Conservation (phyloP, 2,113 vertebrate species). For the Perccottus glenii region DNA sequence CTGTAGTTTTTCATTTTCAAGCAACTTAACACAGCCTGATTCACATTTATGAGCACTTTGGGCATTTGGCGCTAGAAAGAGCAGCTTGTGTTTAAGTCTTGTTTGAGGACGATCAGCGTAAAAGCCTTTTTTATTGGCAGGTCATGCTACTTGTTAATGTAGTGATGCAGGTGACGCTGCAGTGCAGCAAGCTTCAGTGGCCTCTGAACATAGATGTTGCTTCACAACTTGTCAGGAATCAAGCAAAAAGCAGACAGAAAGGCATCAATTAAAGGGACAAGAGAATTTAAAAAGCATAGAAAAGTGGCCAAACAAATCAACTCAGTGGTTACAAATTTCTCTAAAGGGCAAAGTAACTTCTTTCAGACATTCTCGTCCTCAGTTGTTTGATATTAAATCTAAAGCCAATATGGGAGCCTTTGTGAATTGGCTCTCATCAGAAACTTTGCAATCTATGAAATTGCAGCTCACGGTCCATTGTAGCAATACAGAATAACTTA, state of each 20-base stretch:
- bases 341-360: slow-evolving; percentile 46
- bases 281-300: slow-evolving; percentile 67
- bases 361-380: too few species aligned
- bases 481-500: slow-evolving; percentile 20
- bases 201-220: slow-evolving; percentile 50
- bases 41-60: slow-evolving; percentile 74
- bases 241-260: slow-evolving; percentile 56
- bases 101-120: slow-evolving; percentile 77
- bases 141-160: slow-evolving; percentile 74
- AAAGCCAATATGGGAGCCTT: slow-evolving; percentile 32
- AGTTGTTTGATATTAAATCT: slow-evolving; percentile 23
- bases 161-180: slow-evolving; percentile 52
- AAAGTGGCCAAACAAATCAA: slow-evolving; percentile 72
- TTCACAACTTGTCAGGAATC: slow-evolving; percentile 63
- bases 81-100: slow-evolving; percentile 69
- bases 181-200: slow-evolving; percentile 50
- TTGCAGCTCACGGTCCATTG: slow-evolving; percentile 5
- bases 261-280: slow-evolving; percentile 39
- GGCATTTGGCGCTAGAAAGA: slow-evolving; percentile 50
- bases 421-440: slow-evolving; percentile 26
- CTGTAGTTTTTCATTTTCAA: slow-evolving; percentile 63
- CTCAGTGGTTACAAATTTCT: slow-evolving; percentile 47
- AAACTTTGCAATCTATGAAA: slow-evolving; percentile 19
- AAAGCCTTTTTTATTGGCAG: slow-evolving; percentile 84
- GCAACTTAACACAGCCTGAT: slow-evolving; percentile 65